Conservation (phyloP, 2,888 invertebrate species). For the Gibbula magus region DNA sequence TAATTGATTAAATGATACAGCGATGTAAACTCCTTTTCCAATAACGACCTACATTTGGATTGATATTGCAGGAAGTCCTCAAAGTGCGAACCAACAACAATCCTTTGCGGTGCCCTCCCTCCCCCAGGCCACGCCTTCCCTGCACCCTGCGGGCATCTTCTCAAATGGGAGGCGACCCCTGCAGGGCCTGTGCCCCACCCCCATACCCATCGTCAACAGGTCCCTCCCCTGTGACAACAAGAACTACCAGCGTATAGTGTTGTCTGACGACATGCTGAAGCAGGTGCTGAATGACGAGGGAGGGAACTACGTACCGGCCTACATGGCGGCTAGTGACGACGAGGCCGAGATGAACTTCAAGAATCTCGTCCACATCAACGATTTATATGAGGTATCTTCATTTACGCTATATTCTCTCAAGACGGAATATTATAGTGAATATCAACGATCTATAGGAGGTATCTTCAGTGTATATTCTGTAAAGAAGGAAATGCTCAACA, state of each 20-base stretch:
- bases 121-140: not conserved
- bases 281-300: conserved; percentile 30
- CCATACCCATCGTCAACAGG: not conserved
- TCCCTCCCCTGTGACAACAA: not conserved
- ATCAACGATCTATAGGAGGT: no score
- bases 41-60: no score
- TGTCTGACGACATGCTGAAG: conserved; percentile 28
- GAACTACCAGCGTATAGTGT: not conserved
- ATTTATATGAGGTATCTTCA: conserved; percentile 15
- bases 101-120: not conserved
- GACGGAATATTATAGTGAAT: no score
- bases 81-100: no score
- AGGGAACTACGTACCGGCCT: conserved; percentile 30
- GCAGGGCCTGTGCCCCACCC: not conserved
- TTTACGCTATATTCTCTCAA: no score
- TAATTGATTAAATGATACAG: no score
- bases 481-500: no score
- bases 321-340: conserved; percentile 30
- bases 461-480: no score
- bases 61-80: no score
- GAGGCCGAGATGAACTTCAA: conserved; percentile 30
- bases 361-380: conserved; percentile 30
- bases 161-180: not conserved
- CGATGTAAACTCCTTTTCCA: no score
- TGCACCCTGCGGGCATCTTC: not conserved